Evolutionary conservation across 2,113 vertebrate species (phyloP), one percentile per base, ranked within the genome.

Genomic region (Sinosuthora webbiana): DNA sequence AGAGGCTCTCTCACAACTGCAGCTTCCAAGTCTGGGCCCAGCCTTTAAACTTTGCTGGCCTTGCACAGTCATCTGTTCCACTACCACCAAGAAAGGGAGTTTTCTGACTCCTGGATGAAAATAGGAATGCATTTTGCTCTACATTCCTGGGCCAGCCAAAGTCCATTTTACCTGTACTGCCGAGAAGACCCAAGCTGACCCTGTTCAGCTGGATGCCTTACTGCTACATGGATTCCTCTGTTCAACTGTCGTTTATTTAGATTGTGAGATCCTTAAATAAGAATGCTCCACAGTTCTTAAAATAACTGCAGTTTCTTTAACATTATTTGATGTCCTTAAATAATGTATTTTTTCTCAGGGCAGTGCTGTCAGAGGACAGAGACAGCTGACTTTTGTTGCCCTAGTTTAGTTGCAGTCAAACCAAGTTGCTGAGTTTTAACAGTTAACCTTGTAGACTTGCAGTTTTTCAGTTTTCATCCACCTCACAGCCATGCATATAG

Each of bases 1-100:
- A 41, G 28, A 59, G 27, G 6, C 20, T 6, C 35, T 2, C 1
- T 67, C n/a, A 57, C 22, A 44, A 31, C 1, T 2, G 21, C 35
- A 50, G 11, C 33, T 76, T 81, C 50, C 8, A 11, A 76, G 20
- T 44, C 71, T 83, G 41, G 15, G 35, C 31, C 15, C 70, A 92
- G 17, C 13, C 33, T 76, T 71, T 59, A 71, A 67, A 70, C 27
- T 21, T 71, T 35, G 12, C 30, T 81, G 64, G 22, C 5, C 16
- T 44, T 71, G 39, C 53, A 37, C 2, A 27, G 22, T 37, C 14
- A 42, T 41, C 24, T 79, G 23, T 52, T 79, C 44, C 6, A 4
- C 19, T 76, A 3, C 9, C 16, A 44, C 8, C 13, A 60, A 60
- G 21, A 83, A 75, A 42, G 3, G 23, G 35, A 60, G 11, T 42